A percentile compares a stretch with the other conserved stretches of the same genome.
phyloP scores from a whole-genome alignment of 2,797 vertebrate genomes.

The Syncerus caffer region DNA sequence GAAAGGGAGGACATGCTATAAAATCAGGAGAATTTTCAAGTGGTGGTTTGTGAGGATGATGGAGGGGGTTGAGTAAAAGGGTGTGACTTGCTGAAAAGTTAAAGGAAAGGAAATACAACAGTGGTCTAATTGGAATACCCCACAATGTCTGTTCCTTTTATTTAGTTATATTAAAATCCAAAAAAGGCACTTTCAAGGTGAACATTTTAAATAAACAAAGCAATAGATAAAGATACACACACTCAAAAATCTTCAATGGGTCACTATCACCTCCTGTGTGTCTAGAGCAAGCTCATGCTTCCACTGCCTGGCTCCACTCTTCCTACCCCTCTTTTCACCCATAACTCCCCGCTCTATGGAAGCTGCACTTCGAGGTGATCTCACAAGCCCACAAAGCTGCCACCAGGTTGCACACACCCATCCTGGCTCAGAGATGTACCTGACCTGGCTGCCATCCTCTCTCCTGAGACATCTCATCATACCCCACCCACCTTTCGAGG shows the following conservation, averaged over 20 bases:
- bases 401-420: neutral
- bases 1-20: neutral
- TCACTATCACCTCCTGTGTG: neutral
- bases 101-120: neutral
- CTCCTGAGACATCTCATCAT: neutral
- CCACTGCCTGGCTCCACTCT: neutral
- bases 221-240: neutral
- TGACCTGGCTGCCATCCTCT: neutral
- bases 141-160: neutral
- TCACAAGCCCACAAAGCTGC: neutral
- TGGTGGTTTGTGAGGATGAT: neutral
- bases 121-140: neutral
- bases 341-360: too few relatives aligned
- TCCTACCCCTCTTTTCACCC: neutral
- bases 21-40: neutral
- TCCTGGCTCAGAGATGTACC: neutral
- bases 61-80: neutral
- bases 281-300: neutral
- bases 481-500: neutral
- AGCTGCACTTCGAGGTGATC: neutral
- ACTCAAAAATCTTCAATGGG: neutral
- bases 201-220: slow-evolving; percentile 18
- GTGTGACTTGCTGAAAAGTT: neutral
- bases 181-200: neutral
- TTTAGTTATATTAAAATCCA: neutral